Evolutionary conservation across 2,113 vertebrate species (phyloP).

Genomic region (Psettodes erumei): DNA sequence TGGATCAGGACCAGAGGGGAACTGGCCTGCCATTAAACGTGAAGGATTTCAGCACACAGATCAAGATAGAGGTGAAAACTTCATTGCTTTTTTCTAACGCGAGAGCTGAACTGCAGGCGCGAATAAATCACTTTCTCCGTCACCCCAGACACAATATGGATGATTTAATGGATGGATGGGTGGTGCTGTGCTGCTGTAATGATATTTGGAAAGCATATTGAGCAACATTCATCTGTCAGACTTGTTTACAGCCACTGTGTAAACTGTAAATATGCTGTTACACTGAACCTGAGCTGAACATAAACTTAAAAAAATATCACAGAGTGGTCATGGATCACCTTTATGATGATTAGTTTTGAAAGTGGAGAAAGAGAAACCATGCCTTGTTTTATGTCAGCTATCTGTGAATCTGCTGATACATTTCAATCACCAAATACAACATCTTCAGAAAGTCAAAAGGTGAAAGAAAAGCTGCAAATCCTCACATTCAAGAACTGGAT

Average conservation of each 20-base stretch:
- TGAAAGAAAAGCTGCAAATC: no score
- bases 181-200: background rate
- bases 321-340: no score
- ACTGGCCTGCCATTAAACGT: background rate
- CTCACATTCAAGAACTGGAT: no score
- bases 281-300: background rate
- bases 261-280: background rate
- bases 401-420: no score
- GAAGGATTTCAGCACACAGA: conserved; percentile 13
- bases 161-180: background rate
- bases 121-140: background rate
- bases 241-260: background rate
- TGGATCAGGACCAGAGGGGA: conserved; percentile 29
- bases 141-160: background rate
- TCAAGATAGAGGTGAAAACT: conserved; percentile 8
- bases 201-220: background rate
- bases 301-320: no score
- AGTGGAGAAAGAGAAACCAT: background rate
- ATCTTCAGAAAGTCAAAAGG: background rate
- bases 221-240: background rate
- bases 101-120: background rate
- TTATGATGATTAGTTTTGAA: no score
- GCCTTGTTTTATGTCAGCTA: background rate
- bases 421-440: background rate
- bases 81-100: background rate